These are phyloP conservation scores for Acropternis orthonyx DNA, from an alignment of 2,797 vertebrate genomes.

Conservation along the genomic window DNA sequence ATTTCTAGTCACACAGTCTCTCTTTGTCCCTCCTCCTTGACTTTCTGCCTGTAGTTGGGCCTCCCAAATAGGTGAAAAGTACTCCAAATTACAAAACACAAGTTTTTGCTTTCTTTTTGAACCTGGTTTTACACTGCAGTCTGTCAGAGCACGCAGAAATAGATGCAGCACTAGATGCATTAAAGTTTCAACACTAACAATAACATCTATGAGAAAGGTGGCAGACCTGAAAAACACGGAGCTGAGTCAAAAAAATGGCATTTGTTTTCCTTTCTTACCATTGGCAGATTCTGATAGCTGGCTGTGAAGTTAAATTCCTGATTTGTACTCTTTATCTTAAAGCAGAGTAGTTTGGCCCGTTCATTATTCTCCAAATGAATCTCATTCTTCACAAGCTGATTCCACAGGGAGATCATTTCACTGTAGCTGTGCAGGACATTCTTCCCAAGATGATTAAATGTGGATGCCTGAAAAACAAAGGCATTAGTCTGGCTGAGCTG, in stretches of 20 bases:
- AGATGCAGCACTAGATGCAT: not conserved
- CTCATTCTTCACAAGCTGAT: constrained; percentile 74
- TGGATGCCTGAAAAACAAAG: constrained; percentile 61
- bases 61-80: not conserved
- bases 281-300: constrained; percentile 70
- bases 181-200: not conserved
- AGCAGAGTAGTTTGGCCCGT: constrained; percentile 73
- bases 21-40: not conserved
- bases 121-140: not conserved
- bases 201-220: not conserved
- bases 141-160: not conserved
- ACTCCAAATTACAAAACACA: not conserved
- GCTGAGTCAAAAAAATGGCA: not conserved
- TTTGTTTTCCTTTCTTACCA: constrained; percentile 66
- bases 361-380: constrained; percentile 78
- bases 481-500: not conserved
- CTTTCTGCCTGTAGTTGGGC: not conserved
- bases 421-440: constrained; percentile 59
- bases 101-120: not conserved
- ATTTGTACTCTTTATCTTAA: constrained; percentile 76
- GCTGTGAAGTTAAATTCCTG: constrained; percentile 80
- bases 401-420: constrained; percentile 82
- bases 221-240: not conserved
- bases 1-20: not conserved
- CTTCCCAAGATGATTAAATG: not conserved